These are phyloP conservation scores for Rhagophthalmus giganteus DNA, from an alignment of 2,888 invertebrate species.

Conservation along the genomic window DNA sequence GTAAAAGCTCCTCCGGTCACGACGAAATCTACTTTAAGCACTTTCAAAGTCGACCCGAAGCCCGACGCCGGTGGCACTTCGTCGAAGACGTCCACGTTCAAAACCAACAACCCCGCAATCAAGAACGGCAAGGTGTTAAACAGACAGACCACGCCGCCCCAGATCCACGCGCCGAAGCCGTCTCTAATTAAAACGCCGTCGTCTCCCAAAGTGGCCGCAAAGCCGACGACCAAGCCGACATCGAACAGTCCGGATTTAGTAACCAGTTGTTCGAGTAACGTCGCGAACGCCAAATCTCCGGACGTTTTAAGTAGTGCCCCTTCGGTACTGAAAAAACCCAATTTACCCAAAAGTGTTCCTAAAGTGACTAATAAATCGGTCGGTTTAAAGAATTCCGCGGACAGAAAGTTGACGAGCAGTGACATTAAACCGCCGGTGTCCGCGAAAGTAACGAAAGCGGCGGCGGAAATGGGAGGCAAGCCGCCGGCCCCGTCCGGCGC, in stretches of 20 bases:
- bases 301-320: constrained; percentile 62
- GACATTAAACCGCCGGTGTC: constrained; percentile 33
- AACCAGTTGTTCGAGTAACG: constrained; percentile 66
- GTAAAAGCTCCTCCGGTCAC: neutral
- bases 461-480: constrained; percentile 33
- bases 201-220: constrained; percentile 47
- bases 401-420: constrained; percentile 34
- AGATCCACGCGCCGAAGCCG: constrained; percentile 53
- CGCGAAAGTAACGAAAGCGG: constrained; percentile 31
- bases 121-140: too few relatives aligned
- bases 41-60: constrained; percentile 43
- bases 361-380: constrained; percentile 57
- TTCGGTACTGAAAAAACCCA: constrained; percentile 48
- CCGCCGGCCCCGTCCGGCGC: constrained; percentile 53
- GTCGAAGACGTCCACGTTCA: constrained; percentile 27
- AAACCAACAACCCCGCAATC: constrained; percentile 25
- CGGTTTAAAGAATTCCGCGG: constrained; percentile 49
- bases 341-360: constrained; percentile 54
- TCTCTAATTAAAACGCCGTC: constrained; percentile 44
- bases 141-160: constrained; percentile 56
- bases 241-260: constrained; percentile 73
- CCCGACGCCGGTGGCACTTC: constrained; percentile 34
- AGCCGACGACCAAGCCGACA: constrained; percentile 52
- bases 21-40: constrained; percentile 40
- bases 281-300: constrained; percentile 58